These are phyloP conservation scores for Eremobia ochroleuca DNA, from an alignment of 2,888 invertebrate genomes.

Conservation along the genomic window DNA sequence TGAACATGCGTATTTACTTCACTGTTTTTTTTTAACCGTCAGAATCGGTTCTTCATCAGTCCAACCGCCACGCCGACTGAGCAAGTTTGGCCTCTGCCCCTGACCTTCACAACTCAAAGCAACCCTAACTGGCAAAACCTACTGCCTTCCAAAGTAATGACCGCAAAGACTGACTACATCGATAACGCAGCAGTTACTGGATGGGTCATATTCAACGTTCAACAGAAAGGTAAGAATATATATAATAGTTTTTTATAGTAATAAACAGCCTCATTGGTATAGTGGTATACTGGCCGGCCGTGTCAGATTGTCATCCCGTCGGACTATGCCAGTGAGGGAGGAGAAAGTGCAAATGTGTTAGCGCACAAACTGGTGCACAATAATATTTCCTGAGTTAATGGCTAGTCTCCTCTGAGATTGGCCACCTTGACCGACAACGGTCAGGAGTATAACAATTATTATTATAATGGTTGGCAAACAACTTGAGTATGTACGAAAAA, in stretches of 20 bases:
- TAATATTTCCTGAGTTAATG: not conserved
- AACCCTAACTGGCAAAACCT: slow-evolving; percentile 83
- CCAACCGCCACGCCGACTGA: slow-evolving; percentile 71
- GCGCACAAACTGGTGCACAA: no score
- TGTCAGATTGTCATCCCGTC: not conserved
- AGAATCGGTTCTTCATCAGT: slow-evolving; percentile 86
- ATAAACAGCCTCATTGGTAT: not conserved
- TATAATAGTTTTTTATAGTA: no score
- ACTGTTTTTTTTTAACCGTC: slow-evolving; percentile 11
- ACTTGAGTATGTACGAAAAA: not conserved
- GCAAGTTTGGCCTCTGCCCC: slow-evolving; percentile 85
- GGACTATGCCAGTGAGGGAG: not conserved
- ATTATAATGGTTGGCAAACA: not conserved
- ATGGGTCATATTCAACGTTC: slow-evolving; percentile 92
- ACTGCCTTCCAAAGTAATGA: slow-evolving; percentile 76
- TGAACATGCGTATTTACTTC: not conserved
- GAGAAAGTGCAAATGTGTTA: no score
- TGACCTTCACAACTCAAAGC: slow-evolving; percentile 83
- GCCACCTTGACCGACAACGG: no score
- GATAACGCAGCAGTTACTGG: slow-evolving; percentile 77
- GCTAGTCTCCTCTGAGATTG: not conserved
- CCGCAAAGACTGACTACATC: slow-evolving; percentile 66
- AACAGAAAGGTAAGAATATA: slow-evolving; percentile 90
- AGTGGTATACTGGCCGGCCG: not conserved
- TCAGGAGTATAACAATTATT: not conserved